phyloP scores from a whole-genome alignment of 2,797 vertebrate genomes.

The Xiphorhynchus erythropygius region DNA sequence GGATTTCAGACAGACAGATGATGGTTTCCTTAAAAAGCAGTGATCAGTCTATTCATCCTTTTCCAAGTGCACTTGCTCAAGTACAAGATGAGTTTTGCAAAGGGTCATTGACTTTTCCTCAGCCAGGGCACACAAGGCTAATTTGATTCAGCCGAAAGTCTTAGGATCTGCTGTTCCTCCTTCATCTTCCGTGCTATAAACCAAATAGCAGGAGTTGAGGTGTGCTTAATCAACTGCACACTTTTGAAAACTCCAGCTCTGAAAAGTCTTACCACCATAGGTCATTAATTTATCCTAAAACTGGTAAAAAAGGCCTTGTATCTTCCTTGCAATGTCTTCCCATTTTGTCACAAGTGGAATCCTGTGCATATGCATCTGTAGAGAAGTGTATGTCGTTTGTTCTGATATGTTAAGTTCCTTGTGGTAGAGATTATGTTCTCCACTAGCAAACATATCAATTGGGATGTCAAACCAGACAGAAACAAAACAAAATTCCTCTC shows the following conservation, averaged over 20 bases:
- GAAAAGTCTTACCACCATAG: not conserved
- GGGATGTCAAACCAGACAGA: not conserved
- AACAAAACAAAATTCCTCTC: not conserved
- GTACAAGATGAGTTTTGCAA: not conserved
- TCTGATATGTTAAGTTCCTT: not conserved
- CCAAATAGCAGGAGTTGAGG: not conserved
- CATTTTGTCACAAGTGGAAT: not conserved
- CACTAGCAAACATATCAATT: not conserved
- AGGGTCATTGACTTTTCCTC: not conserved
- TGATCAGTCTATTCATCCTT: not conserved
- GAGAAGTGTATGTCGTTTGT: not conserved
- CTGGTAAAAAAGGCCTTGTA: not conserved
- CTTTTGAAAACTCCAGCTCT: not conserved
- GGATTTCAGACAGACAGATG: constrained; percentile 44
- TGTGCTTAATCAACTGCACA: not conserved
- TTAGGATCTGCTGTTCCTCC: not conserved
- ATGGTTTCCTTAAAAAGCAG: constrained; percentile 39
- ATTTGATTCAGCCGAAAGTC: not conserved
- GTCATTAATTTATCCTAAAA: not conserved
- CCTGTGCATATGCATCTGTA: not conserved
- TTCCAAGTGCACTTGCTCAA: constrained; percentile 38
- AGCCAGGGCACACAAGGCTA: not conserved
- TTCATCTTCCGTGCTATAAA: not conserved
- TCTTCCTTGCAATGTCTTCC: not conserved
- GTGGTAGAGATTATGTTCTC: not conserved